Base-by-base conservation (phyloP, 2,797 vertebrate species). In the Eidolon dupreanum region DNA sequence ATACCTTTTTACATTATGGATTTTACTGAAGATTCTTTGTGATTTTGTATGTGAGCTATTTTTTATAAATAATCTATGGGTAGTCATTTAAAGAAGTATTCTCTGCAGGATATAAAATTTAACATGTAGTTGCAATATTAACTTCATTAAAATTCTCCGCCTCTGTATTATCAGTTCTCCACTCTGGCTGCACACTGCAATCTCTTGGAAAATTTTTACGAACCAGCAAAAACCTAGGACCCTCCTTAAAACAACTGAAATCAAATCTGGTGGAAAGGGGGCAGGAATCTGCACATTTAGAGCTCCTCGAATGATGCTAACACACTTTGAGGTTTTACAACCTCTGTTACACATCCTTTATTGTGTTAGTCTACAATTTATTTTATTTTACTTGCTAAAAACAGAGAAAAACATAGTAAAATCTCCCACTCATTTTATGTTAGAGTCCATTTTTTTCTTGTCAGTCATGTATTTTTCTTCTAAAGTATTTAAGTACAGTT, bases 11-110 rank as follows among this genome's bases (percentile, higher is more conserved):
- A 70, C 1, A 91, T 88, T 85, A 41, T 15, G 38, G 10, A 61
- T 94, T 88, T 96, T 65, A 79, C 20, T 88, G 28, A 78, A n/a
- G 12, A 92, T 59, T 89, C 70, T 82, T 97, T 71, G n/a, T 66
- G 19, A 53, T 13, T 90, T 95, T 55, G 0, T 33, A 43, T n/a
- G 49, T 65, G 19, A 87, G 8, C 41, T 68, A 71, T 53, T 94
- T 94, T 89, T 57, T 46, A 43, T 51, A 89, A 93, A 77, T 68
- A 93, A 86, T 75, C 73, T 83, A 33, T 87, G 22, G 13, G 2
- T 78, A 8, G 66, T 77, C 22, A 61, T 91, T 83, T 86, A 94
- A 90, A 75, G 51, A 77, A 22, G 49, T 65, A 83, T 59, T 93
- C 26, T 86, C 82, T 94, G 75, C 46, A 63, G 38, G 57, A 83